Conservation (phyloP, 2,797 vertebrate species). For the Lacerta viridis region DNA sequence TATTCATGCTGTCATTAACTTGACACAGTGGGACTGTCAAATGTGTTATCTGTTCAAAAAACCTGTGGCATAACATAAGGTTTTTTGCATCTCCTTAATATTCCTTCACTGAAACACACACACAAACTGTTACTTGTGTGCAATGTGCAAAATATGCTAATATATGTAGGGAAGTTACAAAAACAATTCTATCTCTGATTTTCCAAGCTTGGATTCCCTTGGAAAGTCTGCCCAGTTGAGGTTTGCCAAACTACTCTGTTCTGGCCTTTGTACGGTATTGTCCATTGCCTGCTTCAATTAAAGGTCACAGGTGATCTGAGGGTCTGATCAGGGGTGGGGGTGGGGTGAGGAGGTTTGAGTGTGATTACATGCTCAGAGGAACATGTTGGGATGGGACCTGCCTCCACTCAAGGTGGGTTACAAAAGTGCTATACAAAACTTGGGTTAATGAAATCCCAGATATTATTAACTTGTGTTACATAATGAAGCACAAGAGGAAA, state of each 20-base stretch:
- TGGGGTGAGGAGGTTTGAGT: too few relatives aligned
- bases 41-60: conserved; percentile 58
- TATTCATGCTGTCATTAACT: conserved; percentile 53
- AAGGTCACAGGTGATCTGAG: background rate
- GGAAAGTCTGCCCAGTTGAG: background rate
- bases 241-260: background rate
- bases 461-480: background rate
- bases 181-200: background rate
- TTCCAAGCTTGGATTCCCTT: background rate
- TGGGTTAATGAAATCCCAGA: background rate
- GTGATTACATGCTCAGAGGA: background rate
- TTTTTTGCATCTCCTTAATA: conserved; percentile 52
- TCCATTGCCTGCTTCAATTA: background rate
- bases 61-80: conserved; percentile 39
- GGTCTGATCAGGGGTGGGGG: background rate
- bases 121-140: background rate
- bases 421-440: background rate
- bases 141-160: background rate
- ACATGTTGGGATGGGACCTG: background rate
- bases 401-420: background rate
- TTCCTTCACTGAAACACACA: conserved; percentile 21
- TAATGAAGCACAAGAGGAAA: background rate
- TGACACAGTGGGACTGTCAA: conserved; percentile 36
- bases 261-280: background rate
- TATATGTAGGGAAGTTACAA: background rate